These are phyloP conservation scores for Empis livida DNA, from an alignment of 2,888 invertebrate genomes.

Conservation along the genomic window DNA sequence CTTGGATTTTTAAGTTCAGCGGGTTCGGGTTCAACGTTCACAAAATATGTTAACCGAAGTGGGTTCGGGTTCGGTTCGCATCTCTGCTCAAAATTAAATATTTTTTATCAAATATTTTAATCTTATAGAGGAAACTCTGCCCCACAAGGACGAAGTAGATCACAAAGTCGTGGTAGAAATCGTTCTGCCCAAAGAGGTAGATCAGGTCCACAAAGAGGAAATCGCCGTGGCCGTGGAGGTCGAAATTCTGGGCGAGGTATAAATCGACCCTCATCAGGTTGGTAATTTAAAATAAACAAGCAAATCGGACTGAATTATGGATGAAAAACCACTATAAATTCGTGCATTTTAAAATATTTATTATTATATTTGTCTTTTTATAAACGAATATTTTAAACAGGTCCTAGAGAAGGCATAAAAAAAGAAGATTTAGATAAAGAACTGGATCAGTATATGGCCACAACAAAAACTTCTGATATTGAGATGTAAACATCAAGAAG, in stretches of 20 bases:
- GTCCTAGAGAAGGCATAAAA: conserved; percentile 19
- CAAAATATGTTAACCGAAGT: no score
- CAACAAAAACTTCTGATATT: conserved; percentile 38
- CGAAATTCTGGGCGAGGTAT: conserved; percentile 9
- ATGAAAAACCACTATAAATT: no score
- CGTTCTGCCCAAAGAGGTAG: conserved; percentile 10
- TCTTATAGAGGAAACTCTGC: conserved; percentile 4
- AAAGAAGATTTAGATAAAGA: conserved; percentile 56
- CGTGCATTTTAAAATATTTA: no score
- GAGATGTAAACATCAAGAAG: no score
- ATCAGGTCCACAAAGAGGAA: not conserved
- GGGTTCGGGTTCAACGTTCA: no score
- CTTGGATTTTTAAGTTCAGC: no score
- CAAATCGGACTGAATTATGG: no score
- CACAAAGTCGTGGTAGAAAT: conserved; percentile 15
- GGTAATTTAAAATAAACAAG: conserved; percentile 2
- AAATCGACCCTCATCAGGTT: conserved; percentile 6
- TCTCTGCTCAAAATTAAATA: no score
- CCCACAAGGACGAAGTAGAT: conserved; percentile 24
- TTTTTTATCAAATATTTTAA: no score
- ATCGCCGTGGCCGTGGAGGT: not conserved
- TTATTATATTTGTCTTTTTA: not conserved
- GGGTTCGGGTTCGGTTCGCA: no score
- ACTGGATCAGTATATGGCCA: conserved; percentile 58
- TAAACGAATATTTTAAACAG: not conserved